Conservation (phyloP, 1,140 invertebrate genomes). For the Eciton burchellii region DNA sequence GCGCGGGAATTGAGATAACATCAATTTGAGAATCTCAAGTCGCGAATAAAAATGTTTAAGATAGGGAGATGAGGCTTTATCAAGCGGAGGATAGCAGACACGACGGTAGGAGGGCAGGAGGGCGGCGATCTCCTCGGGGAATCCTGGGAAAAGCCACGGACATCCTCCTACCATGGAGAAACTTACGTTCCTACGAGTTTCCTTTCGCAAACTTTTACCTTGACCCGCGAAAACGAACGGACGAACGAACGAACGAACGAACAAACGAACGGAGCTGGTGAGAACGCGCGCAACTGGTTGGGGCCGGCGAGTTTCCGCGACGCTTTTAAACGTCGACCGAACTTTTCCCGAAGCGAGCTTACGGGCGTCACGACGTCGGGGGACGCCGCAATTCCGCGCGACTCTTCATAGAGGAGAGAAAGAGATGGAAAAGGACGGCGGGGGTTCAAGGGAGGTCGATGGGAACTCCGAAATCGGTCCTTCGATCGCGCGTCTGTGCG, state of each 20-base stretch:
- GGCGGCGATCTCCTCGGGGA: conserved; percentile 41
- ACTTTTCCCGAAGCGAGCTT: conserved; percentile 59
- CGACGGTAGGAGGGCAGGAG: no score
- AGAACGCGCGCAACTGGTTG: conserved; percentile 61
- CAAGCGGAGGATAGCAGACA: conserved; percentile 13
- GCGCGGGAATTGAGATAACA: background rate
- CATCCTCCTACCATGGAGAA: conserved; percentile 50
- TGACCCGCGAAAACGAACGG: conserved; percentile 54
- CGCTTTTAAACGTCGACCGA: conserved; percentile 58
- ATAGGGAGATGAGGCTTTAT: conserved; percentile 39
- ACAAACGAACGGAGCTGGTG: conserved; percentile 48
- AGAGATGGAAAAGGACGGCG: background rate
- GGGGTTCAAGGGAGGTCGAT: conserved; percentile 18
- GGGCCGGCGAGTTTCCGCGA: conserved; percentile 43
- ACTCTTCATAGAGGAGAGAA: conserved; percentile 37
- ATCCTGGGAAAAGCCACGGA: conserved; percentile 53
- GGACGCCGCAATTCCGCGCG: conserved; percentile 66
- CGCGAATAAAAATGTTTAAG: conserved; percentile 38
- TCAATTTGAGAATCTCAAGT: conserved; percentile 12
- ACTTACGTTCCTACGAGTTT: conserved; percentile 59
- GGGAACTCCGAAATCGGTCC: conserved; percentile 35
- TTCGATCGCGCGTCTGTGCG: conserved; percentile 4
- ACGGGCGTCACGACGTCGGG: conserved; percentile 52
- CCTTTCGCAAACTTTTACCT: conserved; percentile 61
- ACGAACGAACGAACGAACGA: conserved; percentile 49